Percentiles rank a stretch among this genome's conserved stretches.
Evolutionary conservation across 2,797 vertebrate species (phyloP).

Genomic region (Masticophis lateralis): DNA sequence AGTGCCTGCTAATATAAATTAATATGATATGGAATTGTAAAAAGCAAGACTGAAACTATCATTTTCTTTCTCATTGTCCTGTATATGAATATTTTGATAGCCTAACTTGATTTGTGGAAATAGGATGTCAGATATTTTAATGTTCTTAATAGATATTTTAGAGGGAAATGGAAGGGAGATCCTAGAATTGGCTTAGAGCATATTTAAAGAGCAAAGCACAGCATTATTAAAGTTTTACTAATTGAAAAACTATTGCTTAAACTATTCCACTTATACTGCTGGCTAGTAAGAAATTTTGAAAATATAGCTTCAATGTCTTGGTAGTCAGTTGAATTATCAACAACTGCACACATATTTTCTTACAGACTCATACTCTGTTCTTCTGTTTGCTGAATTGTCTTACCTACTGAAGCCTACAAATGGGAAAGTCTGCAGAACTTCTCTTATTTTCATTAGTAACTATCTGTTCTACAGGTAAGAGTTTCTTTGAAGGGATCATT

Average conservation of each 20-base stretch:
- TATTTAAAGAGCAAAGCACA: neutral
- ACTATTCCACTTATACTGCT: neutral
- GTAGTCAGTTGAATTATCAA: neutral
- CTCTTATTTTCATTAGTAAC: conserved; percentile 1
- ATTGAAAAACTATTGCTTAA: neutral
- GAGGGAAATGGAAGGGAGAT: neutral
- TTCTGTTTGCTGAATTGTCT: neutral
- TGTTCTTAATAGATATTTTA: neutral
- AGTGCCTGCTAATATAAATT: neutral
- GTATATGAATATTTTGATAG: neutral
- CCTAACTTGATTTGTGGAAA: neutral
- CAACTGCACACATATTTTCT: accelerated
- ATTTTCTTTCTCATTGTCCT: neutral
- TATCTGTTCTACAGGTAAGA: conserved; percentile 65
- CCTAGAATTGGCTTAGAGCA: neutral
- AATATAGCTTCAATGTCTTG: accelerated
- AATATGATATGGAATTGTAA: neutral
- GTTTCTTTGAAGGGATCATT: neutral
- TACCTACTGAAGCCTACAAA: conserved; percentile 11
- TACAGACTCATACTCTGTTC: conserved; percentile 37
- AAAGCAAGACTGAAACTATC: neutral
- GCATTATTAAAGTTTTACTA: neutral
- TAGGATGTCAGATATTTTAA: neutral
- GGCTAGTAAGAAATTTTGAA: conserved; percentile 14
- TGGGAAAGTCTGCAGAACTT: conserved; percentile 49